A percentile compares a stretch with the other conserved stretches of the same genome.
phyloP scores from a whole-genome alignment of 2,888 invertebrate species.

The Oegoconia quadripuncta region DNA sequence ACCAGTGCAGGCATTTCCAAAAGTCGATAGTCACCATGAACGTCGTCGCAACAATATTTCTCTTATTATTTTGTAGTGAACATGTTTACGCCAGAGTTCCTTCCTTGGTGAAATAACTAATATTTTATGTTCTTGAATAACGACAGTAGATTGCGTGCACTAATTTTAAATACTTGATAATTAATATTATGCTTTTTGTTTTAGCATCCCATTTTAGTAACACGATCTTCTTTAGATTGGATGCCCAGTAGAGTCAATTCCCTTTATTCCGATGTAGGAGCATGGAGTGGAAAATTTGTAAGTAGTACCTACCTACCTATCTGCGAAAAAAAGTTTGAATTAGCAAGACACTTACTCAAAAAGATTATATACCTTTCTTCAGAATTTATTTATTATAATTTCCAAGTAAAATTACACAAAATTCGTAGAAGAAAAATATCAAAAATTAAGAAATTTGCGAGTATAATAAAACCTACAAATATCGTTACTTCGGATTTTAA shows the following conservation, averaged over 20 bases:
- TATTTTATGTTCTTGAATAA: not conserved
- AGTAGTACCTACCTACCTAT: conserved; percentile 20
- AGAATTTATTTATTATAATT: not conserved
- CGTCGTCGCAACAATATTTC: too few species aligned
- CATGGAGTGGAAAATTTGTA: conserved; percentile 75
- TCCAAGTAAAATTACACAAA: not conserved
- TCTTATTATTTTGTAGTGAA: conserved; percentile 3
- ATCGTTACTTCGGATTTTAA: too few species aligned
- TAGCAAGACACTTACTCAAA: not conserved
- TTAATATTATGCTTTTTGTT: conserved; percentile 17
- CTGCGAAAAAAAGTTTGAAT: not conserved
- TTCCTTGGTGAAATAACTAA: not conserved
- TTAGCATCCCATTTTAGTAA: conserved; percentile 66
- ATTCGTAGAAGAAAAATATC: not conserved
- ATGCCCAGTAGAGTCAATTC: conserved; percentile 73
- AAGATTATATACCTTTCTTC: not conserved
- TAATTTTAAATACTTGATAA: not conserved
- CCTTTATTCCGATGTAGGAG: conserved; percentile 69
- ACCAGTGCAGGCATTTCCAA: too few species aligned
- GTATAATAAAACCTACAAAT: too few species aligned
- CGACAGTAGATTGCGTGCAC: not conserved
- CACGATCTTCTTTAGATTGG: conserved; percentile 68
- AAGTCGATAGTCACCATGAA: too few species aligned
- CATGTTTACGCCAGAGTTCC: not conserved
- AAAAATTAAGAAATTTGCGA: too few species aligned